phyloP scores from a whole-genome alignment of 2,797 vertebrate genomes.

The Pipistrellus pipistrellus region DNA sequence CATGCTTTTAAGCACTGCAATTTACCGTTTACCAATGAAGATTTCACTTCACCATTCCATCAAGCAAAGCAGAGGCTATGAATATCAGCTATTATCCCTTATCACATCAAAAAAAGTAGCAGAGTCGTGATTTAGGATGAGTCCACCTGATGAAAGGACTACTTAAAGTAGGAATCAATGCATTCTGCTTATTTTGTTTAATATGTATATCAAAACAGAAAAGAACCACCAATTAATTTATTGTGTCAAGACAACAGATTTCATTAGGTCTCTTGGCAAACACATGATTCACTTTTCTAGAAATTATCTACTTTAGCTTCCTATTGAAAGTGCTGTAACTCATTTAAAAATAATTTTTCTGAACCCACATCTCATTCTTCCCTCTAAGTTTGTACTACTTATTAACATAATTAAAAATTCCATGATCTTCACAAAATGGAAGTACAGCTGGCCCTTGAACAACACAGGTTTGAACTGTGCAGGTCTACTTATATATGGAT shows the following conservation, averaged over 20 bases:
- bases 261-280: not conserved
- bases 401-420: constrained; percentile 20
- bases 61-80: constrained; percentile 14
- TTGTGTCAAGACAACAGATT: not conserved
- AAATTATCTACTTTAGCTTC: constrained; percentile 35
- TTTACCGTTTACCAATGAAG: not conserved
- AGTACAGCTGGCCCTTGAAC: not conserved
- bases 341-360: constrained; percentile 27
- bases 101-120: not conserved
- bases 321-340: not conserved
- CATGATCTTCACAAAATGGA: constrained; percentile 22
- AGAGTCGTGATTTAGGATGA: constrained; percentile 3
- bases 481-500: not conserved
- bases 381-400: not conserved
- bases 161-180: not conserved
- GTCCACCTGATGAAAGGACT: not conserved
- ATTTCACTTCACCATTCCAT: not conserved
- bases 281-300: not conserved
- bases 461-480: not conserved
- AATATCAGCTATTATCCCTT: not conserved
- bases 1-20: not conserved
- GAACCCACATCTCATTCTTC: not conserved
- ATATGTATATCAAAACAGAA: constrained; percentile 13
- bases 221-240: constrained; percentile 16
- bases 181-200: constrained; percentile 4